Percentiles rank a stretch among this genome's conserved stretches.
Evolutionary conservation across 2,797 vertebrate genomes (phyloP).

Genomic region (Muscicapa striata): DNA sequence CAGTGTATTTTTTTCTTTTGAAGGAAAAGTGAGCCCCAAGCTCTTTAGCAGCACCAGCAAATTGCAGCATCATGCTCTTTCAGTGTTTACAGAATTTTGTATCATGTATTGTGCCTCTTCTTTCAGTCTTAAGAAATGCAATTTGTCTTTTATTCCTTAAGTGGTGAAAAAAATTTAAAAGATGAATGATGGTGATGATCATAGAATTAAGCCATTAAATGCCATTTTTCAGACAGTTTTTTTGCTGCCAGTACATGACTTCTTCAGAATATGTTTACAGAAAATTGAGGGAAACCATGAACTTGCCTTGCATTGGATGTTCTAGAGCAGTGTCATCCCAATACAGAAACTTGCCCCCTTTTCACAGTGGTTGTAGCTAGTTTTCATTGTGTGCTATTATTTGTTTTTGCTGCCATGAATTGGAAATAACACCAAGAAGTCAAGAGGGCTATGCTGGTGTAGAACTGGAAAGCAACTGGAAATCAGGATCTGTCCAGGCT

Average conservation of each 20-base stretch:
- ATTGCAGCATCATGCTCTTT: not conserved
- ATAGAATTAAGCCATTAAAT: not conserved
- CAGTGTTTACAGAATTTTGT: not conserved
- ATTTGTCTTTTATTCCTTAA: not conserved
- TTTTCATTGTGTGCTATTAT: not conserved
- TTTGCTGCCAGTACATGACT: not conserved
- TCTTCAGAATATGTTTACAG: not conserved
- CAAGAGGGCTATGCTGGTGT: not conserved
- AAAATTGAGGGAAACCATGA: not conserved
- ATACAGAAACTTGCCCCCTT: not conserved
- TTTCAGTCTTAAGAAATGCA: not conserved
- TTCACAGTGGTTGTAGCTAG: not conserved
- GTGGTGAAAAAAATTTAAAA: not conserved
- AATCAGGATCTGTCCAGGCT: not conserved
- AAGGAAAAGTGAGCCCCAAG: not conserved
- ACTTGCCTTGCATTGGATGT: not conserved
- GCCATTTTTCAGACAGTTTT: not conserved
- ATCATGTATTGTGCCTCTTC: not conserved
- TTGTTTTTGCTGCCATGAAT: not conserved
- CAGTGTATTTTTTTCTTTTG: not conserved
- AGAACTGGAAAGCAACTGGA: not conserved
- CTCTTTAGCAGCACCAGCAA: not conserved
- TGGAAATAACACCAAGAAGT: not conserved
- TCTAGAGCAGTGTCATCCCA: not conserved
- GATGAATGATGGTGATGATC: not conserved